These are phyloP conservation scores for Atrina japonica DNA, from an alignment of 2,888 invertebrate species.

Conservation along the genomic window DNA sequence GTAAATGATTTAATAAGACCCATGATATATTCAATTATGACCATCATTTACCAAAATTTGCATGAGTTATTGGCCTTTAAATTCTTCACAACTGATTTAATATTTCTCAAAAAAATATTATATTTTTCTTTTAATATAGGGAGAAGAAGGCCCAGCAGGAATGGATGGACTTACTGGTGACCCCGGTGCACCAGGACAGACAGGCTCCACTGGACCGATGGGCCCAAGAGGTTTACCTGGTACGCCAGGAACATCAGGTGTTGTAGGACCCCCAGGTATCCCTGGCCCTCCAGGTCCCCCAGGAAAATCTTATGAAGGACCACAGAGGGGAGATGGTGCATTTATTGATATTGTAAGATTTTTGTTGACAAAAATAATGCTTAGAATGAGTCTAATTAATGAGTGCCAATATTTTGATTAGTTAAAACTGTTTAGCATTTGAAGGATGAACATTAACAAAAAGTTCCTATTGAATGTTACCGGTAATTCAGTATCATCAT, in stretches of 20 bases:
- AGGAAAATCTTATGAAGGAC: conserved; percentile 16
- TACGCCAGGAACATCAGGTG: conserved; percentile 31
- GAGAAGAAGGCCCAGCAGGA: conserved; percentile 34
- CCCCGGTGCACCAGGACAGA: conserved; percentile 38
- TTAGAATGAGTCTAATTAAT: no score
- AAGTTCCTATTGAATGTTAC: no score
- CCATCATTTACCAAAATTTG: no score
- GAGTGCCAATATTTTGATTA: conserved; percentile 4
- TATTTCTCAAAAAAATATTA: not conserved
- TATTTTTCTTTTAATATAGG: conserved; percentile 32
- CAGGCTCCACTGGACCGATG: conserved; percentile 21
- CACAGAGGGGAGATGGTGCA: conserved; percentile 21
- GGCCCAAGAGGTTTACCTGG: no score
- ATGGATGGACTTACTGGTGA: conserved; percentile 37
- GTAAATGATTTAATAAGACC: no score
- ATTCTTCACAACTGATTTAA: not conserved
- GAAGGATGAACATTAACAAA: no score
- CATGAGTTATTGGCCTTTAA: no score
- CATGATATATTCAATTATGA: not conserved
- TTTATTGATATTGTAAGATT: conserved; percentile 20
- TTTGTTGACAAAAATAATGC: no score
- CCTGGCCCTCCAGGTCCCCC: conserved; percentile 42
- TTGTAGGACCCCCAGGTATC: conserved; percentile 39
- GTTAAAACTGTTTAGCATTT: not conserved
- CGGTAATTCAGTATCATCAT: not conserved